phyloP scores from a whole-genome alignment of 2,888 invertebrate species.

The Conistra vaccinii region DNA sequence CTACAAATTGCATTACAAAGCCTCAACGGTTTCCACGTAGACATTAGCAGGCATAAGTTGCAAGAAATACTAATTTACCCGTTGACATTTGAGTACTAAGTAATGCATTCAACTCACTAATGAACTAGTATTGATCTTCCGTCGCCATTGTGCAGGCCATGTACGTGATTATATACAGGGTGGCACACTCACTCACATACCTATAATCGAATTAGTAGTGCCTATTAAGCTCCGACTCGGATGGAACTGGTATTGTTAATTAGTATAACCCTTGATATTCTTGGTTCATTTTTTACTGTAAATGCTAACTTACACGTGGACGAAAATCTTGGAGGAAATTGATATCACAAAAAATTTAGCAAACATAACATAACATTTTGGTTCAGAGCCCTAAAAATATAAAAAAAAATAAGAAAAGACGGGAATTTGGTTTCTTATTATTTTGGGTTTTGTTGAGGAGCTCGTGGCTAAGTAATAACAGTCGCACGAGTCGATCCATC shows the following conservation, averaged over 20 bases:
- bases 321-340: slow-evolving; percentile 12
- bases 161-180: slow-evolving; percentile 59
- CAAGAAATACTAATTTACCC: slow-evolving; percentile 54
- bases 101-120: slow-evolving; percentile 63
- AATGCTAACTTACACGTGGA: slow-evolving; percentile 28
- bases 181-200: slow-evolving; percentile 56
- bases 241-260: slow-evolving; percentile 72
- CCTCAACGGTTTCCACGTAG: slow-evolving; percentile 39
- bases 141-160: slow-evolving; percentile 62
- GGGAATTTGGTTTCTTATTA: neutral
- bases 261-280: slow-evolving; percentile 66
- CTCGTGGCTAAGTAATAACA: too few relatives aligned
- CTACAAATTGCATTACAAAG: slow-evolving; percentile 29
- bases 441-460: too few relatives aligned
- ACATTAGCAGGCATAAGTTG: slow-evolving; percentile 52
- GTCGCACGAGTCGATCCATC: too few relatives aligned
- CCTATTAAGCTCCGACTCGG: slow-evolving; percentile 62
- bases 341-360: neutral
- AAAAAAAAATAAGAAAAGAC: too few relatives aligned
- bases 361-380: too few relatives aligned
- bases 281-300: slow-evolving; percentile 27
- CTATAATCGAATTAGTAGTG: slow-evolving; percentile 74
- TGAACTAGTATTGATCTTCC: slow-evolving; percentile 73
- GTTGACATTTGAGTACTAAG: slow-evolving; percentile 60
- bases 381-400: too few relatives aligned